Evolutionary conservation across 2,888 invertebrate species (phyloP).

Genomic region (Drosophila ezoana): DNA sequence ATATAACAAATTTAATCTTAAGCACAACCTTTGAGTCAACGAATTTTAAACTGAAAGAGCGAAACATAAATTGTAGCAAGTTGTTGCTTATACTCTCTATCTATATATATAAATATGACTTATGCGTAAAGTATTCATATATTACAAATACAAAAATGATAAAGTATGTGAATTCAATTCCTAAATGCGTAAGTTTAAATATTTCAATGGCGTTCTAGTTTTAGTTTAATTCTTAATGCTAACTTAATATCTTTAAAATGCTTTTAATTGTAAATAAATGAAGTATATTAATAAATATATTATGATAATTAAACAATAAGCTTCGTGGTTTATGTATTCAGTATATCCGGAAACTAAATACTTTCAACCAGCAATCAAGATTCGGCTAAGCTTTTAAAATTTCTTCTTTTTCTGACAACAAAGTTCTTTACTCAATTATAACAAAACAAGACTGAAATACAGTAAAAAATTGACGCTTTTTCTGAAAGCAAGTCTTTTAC

Average conservation of each 20-base stretch:
- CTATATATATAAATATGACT: slow-evolving; percentile 26
- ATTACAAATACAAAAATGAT: slow-evolving; percentile 29
- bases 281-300: slow-evolving; percentile 37
- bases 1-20: slow-evolving; percentile 43
- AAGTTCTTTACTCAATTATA: too few relatives aligned
- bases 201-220: slow-evolving; percentile 51
- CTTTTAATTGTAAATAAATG: slow-evolving; percentile 76
- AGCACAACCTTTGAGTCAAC: slow-evolving; percentile 67
- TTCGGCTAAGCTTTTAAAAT: too few relatives aligned
- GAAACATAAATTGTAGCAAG: slow-evolving; percentile 25
- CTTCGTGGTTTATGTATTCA: too few relatives aligned
- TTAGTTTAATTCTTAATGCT: slow-evolving; percentile 53
- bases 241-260: slow-evolving; percentile 67
- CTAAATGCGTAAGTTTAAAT: slow-evolving; percentile 63
- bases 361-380: too few relatives aligned
- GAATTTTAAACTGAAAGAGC: slow-evolving; percentile 65
- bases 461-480: too few relatives aligned
- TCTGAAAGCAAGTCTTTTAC: too few relatives aligned
- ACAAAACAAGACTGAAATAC: too few relatives aligned
- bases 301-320: background rate
- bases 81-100: slow-evolving; percentile 26
- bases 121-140: slow-evolving; percentile 29
- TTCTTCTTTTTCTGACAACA: too few relatives aligned
- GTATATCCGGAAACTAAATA: too few relatives aligned
- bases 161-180: slow-evolving; percentile 61